phyloP scores from a whole-genome alignment of 2,888 invertebrate species.

The Lathronympha strigana region DNA sequence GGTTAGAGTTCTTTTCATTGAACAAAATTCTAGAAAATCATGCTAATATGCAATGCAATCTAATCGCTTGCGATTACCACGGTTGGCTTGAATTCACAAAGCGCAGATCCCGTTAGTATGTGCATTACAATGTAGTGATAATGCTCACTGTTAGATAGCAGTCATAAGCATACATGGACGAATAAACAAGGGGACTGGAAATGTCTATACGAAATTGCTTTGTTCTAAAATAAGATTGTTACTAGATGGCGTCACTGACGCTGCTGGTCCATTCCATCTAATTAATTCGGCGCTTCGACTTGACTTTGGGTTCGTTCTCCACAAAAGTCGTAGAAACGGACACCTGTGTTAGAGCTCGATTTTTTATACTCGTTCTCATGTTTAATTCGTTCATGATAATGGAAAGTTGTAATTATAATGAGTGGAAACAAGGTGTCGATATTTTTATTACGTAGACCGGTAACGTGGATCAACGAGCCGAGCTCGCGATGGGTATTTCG shows the following conservation, averaged over 20 bases:
- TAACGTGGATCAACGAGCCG: not conserved
- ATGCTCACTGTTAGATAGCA: not conserved
- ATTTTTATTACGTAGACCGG: not conserved
- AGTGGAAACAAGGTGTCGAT: not conserved
- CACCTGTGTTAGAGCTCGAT: too few species aligned
- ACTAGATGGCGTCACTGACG: too few species aligned
- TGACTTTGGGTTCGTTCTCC: too few species aligned
- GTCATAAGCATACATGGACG: not conserved
- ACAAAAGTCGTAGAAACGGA: too few species aligned
- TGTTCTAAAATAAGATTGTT: too few species aligned
- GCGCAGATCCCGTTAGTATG: conserved; percentile 5
- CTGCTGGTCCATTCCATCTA: too few species aligned
- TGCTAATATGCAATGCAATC: not conserved
- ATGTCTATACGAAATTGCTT: too few species aligned
- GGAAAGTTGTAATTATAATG: not conserved
- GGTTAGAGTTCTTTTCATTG: too few species aligned
- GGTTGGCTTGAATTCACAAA: not conserved
- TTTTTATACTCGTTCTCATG: too few species aligned
- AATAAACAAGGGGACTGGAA: too few species aligned
- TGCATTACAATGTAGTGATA: conserved; percentile 1
- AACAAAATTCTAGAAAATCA: too few species aligned
- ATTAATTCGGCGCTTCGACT: too few species aligned
- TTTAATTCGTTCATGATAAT: not conserved
- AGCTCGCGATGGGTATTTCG: conserved; percentile 6
- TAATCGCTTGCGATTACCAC: not conserved